Base-by-base conservation (phyloP, 92 coral and sea anemone genomes). In the Palythoa caribaeorum region DNA sequence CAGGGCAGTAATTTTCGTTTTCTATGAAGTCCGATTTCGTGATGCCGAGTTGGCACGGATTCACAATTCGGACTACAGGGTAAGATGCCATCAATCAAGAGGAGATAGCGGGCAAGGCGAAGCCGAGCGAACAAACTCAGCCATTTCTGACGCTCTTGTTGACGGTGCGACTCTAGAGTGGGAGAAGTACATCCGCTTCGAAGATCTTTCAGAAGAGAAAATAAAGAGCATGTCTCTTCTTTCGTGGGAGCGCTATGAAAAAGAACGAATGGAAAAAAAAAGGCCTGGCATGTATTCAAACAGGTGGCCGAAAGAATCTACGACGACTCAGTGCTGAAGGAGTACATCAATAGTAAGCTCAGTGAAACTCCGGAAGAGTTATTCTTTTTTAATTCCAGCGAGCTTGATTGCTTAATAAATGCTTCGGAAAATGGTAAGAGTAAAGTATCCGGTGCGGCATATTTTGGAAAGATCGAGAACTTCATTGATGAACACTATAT, bases 101-200 rank as follows among this genome's bases (percentile, higher is more conserved):
- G 28, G 28, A 28, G 28, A 28, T 28, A 28, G 0, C 28, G 88
- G 88, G 79, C 84, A 76, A 74, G 83, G 83, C 69, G 89, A 74
- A 76, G 89, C 89, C 89, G 76, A 86, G 52, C 36, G 83, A 72
- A 75, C 89, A 86, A 86, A 76, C 73, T 75, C 89, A 39, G 75
- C 83, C 17, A 86, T 74, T 74, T 28, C 83, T 38, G 84, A 86
- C 62, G 89, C 89, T 85, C 83, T 85, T 85, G 89, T 75, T 68
- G 87, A 75, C 74, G 90, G 90, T 53, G 90, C 87, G 55, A 88
- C 90, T 36, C 91, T 73, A 40, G 91, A 81, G 28, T 72, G 87
- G 87, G 91, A 88, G 37, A 81, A 63, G 53, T 71, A 80, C 74
- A 55, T 38, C 60, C 72, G 91, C 17, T 88, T 88, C 65, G 87